A percentile compares a stretch with the other conserved stretches of the same genome.
Conservation (phyloP, 2,797 vertebrate genomes). For the Petrocephalus sullivani region DNA sequence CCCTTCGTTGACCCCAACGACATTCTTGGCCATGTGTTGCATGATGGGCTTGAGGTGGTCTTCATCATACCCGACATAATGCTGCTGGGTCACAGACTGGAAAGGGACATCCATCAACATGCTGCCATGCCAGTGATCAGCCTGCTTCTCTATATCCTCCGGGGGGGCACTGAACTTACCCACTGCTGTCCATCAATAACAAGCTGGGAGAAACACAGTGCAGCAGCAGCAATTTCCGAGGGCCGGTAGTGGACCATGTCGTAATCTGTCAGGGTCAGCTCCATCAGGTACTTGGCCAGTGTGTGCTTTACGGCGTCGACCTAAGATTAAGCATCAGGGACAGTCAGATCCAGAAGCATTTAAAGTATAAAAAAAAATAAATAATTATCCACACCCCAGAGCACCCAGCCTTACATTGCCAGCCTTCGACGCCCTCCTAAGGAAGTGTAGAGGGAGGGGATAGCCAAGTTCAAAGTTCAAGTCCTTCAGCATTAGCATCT, state of each 20-base stretch:
- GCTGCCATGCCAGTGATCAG: not conserved
- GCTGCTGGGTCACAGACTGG: constrained; percentile 57
- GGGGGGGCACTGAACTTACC: constrained; percentile 57
- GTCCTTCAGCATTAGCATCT: constrained; percentile 67
- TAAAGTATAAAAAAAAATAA: not conserved
- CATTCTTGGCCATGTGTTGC: constrained; percentile 66
- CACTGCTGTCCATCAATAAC: constrained; percentile 70
- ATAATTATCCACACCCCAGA: not conserved
- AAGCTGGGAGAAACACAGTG: constrained; percentile 77
- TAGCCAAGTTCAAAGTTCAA: constrained; percentile 81
- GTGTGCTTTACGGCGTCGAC: constrained; percentile 77
- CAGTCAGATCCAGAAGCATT: not conserved
- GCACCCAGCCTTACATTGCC: constrained; percentile 64
- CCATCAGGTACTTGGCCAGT: constrained; percentile 88
- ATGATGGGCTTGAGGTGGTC: constrained; percentile 58
- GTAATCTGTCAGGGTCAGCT: constrained; percentile 83
- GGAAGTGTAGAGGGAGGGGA: constrained; percentile 86
- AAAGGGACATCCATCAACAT: not conserved
- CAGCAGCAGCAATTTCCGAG: constrained; percentile 80
- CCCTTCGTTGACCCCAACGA: constrained; percentile 55
- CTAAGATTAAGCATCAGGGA: constrained; percentile 45
- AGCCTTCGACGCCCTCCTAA: constrained; percentile 85
- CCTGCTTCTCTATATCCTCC: not conserved
- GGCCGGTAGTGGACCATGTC: constrained; percentile 83
- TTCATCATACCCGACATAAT: constrained; percentile 58